Base-by-base conservation (phyloP, 1,140 invertebrate species). In the Leptoteleia sp. region DNA sequence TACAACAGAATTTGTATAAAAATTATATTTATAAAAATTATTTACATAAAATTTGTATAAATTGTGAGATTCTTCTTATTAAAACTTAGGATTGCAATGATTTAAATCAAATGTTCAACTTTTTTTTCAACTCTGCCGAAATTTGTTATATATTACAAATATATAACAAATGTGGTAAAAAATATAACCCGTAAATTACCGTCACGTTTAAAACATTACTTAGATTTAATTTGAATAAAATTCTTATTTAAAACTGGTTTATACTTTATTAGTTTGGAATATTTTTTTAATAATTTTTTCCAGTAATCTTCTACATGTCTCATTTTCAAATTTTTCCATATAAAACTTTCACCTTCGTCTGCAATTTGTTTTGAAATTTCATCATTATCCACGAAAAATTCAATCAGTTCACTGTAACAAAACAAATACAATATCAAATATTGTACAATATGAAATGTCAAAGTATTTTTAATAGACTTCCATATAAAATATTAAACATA, bases 281-380 rank as follows among this genome's bases (percentile, higher is more conserved):
- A 99, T 81, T 91, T 90, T 67, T 91, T 92, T 0, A 99, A 85
- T 16, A 99, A 89, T 72, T 92, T 93, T 81, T 91, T 92, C 97
- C 97, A 99, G 87, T 97, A 99, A 82, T 95, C 96, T 70, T 90
- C 90, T 1, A 99, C 90, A 89, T 98, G 94, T 55, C 93, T 91
- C 91, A 98, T 93, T 81, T 91, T 92, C 29, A 99, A 91, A 90
- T 97, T 93, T 43, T 96, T 90, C 93, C 92, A 94, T 75, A 99
- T 94, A 85, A 98, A 95, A 71, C 95, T 85, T 83, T 92, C 93
- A 0, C 96, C 96, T 79, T 92, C 91, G 54, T 94, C 85, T n/a
- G 97, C 96, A 65, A 99, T 98, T 83, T 94, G 89, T 84, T 93
- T 90, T 0, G 93, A 93, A 43, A 96, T 59, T 3, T 91, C 86